Base-by-base conservation (phyloP, 2,888 invertebrate species). In the Drosophila recens region DNA sequence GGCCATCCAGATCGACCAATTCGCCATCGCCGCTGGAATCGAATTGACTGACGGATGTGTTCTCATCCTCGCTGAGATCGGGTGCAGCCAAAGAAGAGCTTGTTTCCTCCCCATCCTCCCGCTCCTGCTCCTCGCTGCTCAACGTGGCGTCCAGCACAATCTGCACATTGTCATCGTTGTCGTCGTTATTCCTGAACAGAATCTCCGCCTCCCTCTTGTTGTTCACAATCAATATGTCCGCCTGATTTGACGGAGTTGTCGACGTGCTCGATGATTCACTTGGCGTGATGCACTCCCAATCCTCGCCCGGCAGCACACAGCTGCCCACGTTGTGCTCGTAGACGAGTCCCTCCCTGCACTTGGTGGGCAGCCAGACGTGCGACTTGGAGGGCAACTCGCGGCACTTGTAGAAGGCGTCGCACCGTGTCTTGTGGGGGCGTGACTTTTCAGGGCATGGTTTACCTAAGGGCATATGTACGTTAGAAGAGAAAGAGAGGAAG, bases 251-350 rank as follows among this genome's bases (percentile, higher is more conserved):
- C 5, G 51, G 58, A 34, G 27, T 45, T 0, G 74, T 68, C 0
- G 66, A 43, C 17, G 43, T 51, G 52, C 56, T 73, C 1, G 36
- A 23, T 17, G 57, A 45, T 42, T 90, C 91, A 2, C 82, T 79
- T 5, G 81, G 83, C 4, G 90, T 77, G 9, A 82, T 70, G 71
- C 93, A 93, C 52, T 93, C 93, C 93, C 93, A 93, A 59, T 93
- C 91, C 34, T 93, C 93, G n/a, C 87, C 92, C 4, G 93, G 92
- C 36, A 93, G 52, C 10, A 93, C 93, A 71, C 93, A 93, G 34
- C 90, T 85, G n/a, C 79, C 85, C n/a, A 93, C 77, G 68, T 87
- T 90, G 30, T 90, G 89, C 56, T 93, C 93, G 66, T 91, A 93
- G 3, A 93, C 82, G 8, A 93, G 75, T 5, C 93, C 93, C 48